Evolutionary conservation across 37 sponge, comb jelly and placozoan species (phyloP).

Genomic region (Crambe crambe): DNA sequence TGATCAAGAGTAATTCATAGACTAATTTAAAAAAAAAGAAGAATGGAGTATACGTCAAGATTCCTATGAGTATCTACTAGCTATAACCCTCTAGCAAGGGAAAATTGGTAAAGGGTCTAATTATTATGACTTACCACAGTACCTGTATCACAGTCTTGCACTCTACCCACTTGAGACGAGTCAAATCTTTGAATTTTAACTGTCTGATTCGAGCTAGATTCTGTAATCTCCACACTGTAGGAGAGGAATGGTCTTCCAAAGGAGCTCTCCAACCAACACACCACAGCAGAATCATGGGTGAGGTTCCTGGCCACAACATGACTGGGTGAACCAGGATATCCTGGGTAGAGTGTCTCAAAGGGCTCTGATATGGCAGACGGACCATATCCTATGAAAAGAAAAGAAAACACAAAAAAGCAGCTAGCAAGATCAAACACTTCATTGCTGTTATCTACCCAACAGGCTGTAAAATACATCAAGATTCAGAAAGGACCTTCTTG

Average conservation of each 20-base stretch:
- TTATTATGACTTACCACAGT: background rate
- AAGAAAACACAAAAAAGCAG: background rate
- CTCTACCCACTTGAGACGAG: background rate
- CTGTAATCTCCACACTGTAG: background rate
- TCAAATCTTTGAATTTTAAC: no score
- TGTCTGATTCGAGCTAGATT: background rate
- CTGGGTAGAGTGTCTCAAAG: conserved; percentile 4
- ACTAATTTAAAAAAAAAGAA: no score
- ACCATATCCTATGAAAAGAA: conserved; percentile 4
- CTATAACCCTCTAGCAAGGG: no score
- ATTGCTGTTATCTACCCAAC: no score
- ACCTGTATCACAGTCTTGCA: background rate
- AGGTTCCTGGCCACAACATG: conserved; percentile 1
- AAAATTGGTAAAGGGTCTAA: background rate
- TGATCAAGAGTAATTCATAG: no score
- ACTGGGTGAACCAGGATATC: conserved; percentile 24
- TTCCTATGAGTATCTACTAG: background rate
- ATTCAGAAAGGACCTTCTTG: no score
- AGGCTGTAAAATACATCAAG: no score
- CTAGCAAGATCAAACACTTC: no score
- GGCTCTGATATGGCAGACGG: background rate
- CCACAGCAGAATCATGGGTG: background rate
- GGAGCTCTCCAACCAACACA: conserved; percentile 11
- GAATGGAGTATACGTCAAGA: no score
- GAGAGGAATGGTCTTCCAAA: conserved; percentile 2